phyloP scores from a whole-genome alignment of 2,797 vertebrate genomes.

The Cynopterus sphinx region DNA sequence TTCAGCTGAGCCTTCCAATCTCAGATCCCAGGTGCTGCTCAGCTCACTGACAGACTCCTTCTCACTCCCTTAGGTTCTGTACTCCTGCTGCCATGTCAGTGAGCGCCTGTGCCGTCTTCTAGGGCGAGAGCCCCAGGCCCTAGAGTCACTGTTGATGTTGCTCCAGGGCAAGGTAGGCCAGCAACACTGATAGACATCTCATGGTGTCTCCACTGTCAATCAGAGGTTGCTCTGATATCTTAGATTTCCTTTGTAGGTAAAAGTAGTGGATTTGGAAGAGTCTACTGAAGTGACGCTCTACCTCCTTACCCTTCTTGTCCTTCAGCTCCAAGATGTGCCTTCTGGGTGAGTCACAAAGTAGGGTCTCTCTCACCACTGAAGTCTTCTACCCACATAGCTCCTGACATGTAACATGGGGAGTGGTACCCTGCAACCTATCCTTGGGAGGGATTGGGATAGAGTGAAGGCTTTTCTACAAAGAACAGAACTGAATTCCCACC shows the following conservation, averaged over 20 bases:
- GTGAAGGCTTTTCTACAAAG: slow-evolving; percentile 17
- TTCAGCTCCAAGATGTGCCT: slow-evolving; percentile 75
- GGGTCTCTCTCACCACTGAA: neutral
- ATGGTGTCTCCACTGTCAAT: neutral
- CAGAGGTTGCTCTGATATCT: slow-evolving; percentile 39
- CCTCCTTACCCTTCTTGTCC: slow-evolving; percentile 81
- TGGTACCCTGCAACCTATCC: neutral
- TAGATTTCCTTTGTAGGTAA: slow-evolving; percentile 78
- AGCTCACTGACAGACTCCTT: neutral
- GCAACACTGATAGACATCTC: neutral
- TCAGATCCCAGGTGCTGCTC: neutral
- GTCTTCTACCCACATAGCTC: neutral
- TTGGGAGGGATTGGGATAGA: neutral
- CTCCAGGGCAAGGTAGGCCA: slow-evolving; percentile 81
- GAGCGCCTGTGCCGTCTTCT: slow-evolving; percentile 77
- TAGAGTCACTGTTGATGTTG: slow-evolving; percentile 77
- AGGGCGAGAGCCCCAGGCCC: slow-evolving; percentile 70
- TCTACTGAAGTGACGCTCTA: slow-evolving; percentile 79
- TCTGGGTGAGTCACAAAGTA: slow-evolving; percentile 77
- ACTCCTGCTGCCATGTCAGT: slow-evolving; percentile 80
- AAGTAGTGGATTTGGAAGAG: slow-evolving; percentile 66
- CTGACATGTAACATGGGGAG: neutral
- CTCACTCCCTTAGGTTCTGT: slow-evolving; percentile 80
- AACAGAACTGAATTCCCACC: slow-evolving; percentile 11
- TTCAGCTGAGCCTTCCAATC: neutral